Conservation (phyloP, 2,888 invertebrate genomes). For the Drosophila paramelanica region DNA sequence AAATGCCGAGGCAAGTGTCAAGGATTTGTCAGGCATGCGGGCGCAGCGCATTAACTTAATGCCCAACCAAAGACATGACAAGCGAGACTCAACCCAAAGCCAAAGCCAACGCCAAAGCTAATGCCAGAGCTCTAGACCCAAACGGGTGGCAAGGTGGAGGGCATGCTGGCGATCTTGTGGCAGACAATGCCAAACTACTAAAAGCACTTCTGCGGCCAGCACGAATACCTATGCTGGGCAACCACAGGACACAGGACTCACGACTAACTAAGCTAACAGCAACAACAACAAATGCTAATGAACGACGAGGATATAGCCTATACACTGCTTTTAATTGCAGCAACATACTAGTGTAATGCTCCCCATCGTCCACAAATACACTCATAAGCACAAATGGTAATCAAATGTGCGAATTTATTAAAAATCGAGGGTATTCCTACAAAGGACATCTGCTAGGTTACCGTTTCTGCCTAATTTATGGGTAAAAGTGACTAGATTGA, state of each 20-base stretch:
- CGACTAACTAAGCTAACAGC: slow-evolving; percentile 41
- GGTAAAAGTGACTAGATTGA: too few relatives aligned
- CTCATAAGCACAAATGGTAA: too few relatives aligned
- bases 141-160: not conserved
- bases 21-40: slow-evolving; percentile 64
- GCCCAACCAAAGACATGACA: slow-evolving; percentile 76
- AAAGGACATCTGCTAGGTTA: too few relatives aligned
- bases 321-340: not conserved
- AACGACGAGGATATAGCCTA: not conserved
- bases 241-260: slow-evolving; percentile 42
- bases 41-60: slow-evolving; percentile 75
- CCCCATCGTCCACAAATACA: too few relatives aligned
- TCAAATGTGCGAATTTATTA: too few relatives aligned
- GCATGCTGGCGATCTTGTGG: slow-evolving; percentile 53
- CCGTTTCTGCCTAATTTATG: too few relatives aligned
- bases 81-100: slow-evolving; percentile 24
- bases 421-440: too few relatives aligned
- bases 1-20: slow-evolving; percentile 64
- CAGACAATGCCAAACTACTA: slow-evolving; percentile 75
- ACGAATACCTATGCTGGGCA: slow-evolving; percentile 40
- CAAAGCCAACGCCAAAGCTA: slow-evolving; percentile 1
- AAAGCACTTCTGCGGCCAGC: slow-evolving; percentile 76
- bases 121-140: slow-evolving; percentile 11
- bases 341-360: not conserved
- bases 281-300: slow-evolving; percentile 12